phyloP scores from a whole-genome alignment of 2,888 invertebrate species.

The Phyto melanocephala region DNA sequence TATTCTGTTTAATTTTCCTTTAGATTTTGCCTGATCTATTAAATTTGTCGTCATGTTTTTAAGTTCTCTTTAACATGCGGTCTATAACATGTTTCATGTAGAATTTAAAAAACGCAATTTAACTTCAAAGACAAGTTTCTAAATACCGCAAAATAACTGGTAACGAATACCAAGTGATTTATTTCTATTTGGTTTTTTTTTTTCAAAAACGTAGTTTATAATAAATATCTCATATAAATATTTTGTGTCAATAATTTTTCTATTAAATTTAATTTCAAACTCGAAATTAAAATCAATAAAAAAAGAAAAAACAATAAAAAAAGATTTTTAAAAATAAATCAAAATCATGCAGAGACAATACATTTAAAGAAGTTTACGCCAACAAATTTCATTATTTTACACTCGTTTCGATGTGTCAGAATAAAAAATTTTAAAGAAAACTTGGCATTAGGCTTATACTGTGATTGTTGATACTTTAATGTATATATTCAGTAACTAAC shows the following conservation, averaged over 20 bases:
- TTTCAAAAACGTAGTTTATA: no score
- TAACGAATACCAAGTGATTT: constrained; percentile 17
- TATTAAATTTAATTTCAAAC: constrained; percentile 23
- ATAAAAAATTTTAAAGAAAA: no score
- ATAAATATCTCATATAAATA: no score
- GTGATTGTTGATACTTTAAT: no score
- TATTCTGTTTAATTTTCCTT: no score
- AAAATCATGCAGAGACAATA: neutral
- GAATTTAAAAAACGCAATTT: constrained; percentile 3
- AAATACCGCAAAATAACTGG: neutral
- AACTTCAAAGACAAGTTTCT: neutral
- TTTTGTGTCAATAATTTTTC: neutral
- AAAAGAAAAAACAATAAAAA: neutral
- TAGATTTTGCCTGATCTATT: no score
- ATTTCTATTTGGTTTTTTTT: no score
- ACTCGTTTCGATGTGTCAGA: neutral
- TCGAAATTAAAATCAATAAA: neutral
- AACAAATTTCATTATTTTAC: neutral
- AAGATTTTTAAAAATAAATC: neutral
- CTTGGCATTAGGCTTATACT: no score
- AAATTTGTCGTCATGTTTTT: no score
- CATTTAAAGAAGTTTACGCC: neutral
- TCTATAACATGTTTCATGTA: no score
- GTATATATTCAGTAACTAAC: no score
- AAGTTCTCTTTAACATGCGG: no score